A percentile compares a stretch with the other conserved stretches of the same genome.
Evolutionary conservation across 2,797 vertebrate species (phyloP).

Genomic region (Catostomus latipinnis): DNA sequence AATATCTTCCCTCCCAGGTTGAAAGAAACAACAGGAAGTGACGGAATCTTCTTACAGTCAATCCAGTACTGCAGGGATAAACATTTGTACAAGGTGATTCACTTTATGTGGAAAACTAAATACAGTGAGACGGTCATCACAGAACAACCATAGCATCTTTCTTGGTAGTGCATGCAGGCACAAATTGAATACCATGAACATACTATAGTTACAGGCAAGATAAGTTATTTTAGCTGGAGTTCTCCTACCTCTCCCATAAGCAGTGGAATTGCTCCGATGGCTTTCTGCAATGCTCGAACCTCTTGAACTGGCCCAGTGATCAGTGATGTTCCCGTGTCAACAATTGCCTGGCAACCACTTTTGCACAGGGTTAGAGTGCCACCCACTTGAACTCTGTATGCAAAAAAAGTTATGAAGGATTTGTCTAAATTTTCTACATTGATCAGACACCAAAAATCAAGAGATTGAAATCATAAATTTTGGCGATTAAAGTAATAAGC

Average conservation of each 20-base stretch:
- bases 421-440: no score
- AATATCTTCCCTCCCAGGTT: slow-evolving; percentile 81
- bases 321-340: slow-evolving; percentile 86
- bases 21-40: slow-evolving; percentile 81
- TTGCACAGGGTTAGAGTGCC: slow-evolving; percentile 82
- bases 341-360: slow-evolving; percentile 82
- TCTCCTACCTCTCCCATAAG: slow-evolving; percentile 78
- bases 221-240: background rate
- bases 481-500: no score
- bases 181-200: no score
- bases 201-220: no score
- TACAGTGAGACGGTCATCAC: no score
- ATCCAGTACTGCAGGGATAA: slow-evolving; percentile 77
- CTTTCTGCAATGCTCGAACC: slow-evolving; percentile 79
- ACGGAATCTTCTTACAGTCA: slow-evolving; percentile 78
- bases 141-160: no score
- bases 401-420: no score
- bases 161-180: no score
- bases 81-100: no score
- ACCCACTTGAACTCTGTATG: slow-evolving; percentile 79
- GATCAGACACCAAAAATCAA: no score
- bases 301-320: slow-evolving; percentile 81
- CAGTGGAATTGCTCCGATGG: slow-evolving; percentile 81
- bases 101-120: no score
- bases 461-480: no score